Percentiles rank a stretch among this genome's conserved stretches.
phyloP scores from a whole-genome alignment of 1,140 invertebrate genomes.

The Brachionus paranguensis region DNA sequence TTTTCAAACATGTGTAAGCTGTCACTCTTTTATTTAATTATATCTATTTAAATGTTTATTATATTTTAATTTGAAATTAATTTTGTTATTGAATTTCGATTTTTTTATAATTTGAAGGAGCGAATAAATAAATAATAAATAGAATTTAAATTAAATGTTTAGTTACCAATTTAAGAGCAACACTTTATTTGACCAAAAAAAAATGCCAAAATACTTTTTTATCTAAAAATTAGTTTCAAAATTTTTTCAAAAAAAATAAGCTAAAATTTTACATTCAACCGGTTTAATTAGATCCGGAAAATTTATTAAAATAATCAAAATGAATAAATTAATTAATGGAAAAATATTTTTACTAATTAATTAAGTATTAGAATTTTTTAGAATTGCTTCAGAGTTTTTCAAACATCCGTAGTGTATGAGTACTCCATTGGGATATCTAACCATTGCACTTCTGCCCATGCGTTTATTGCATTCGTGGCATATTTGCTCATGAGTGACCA shows the following conservation, averaged over 20 bases:
- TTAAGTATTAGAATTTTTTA: slow-evolving; percentile 19
- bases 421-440: slow-evolving; percentile 79
- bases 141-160: background rate
- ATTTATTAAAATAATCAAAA: background rate
- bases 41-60: too few species aligned
- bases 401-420: slow-evolving; percentile 82
- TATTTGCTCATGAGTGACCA: slow-evolving; percentile 75
- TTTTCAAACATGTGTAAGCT: too few species aligned
- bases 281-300: background rate
- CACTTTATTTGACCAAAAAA: background rate
- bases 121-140: background rate
- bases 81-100: too few species aligned
- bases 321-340: background rate
- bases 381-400: slow-evolving; percentile 45
- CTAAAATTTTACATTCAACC: background rate
- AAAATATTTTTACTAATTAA: background rate
- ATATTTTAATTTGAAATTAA: too few species aligned
- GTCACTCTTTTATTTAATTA: too few species aligned
- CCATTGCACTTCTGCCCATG: slow-evolving; percentile 84
- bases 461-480: slow-evolving; percentile 85
- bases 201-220: background rate
- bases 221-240: background rate
- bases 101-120: background rate
- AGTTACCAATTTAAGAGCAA: background rate
- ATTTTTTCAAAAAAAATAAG: background rate